Conservation (phyloP, 2,888 invertebrate genomes). For the Operophtera brumata region DNA sequence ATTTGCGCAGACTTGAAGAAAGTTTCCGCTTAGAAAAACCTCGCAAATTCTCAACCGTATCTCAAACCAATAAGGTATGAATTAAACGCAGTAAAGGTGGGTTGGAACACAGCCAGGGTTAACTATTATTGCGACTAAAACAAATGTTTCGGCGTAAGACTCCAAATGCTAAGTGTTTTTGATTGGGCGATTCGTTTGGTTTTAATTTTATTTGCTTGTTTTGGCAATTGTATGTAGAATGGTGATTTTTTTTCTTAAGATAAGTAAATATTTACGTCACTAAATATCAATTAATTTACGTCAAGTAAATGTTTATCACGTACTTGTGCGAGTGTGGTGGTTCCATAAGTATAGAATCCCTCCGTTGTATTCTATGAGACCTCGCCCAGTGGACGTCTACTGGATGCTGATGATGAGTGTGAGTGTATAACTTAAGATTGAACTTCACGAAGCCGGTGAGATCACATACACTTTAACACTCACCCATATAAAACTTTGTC, state of each 20-base stretch:
- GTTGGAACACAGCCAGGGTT: slow-evolving; percentile 33
- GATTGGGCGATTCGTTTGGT: slow-evolving; percentile 32
- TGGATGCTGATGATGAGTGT: too few species aligned
- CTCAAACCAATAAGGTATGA: slow-evolving; percentile 7
- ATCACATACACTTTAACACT: too few species aligned
- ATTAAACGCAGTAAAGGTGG: slow-evolving; percentile 24
- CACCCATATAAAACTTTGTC: not conserved
- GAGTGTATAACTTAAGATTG: too few species aligned
- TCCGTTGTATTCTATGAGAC: too few species aligned
- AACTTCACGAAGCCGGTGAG: too few species aligned
- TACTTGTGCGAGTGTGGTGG: too few species aligned
- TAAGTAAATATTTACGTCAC: too few species aligned
- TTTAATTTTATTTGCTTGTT: slow-evolving; percentile 19
- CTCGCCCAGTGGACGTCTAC: too few species aligned
- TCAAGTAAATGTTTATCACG: too few species aligned
- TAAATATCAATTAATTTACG: too few species aligned
- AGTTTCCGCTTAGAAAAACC: not conserved
- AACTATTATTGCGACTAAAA: slow-evolving; percentile 38
- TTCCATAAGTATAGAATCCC: too few species aligned
- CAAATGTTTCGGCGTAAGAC: slow-evolving; percentile 33
- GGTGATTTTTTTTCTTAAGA: not conserved
- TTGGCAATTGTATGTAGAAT: slow-evolving; percentile 15
- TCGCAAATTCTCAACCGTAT: slow-evolving; percentile 12
- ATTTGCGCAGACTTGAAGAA: not conserved
- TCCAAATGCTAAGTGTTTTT: slow-evolving; percentile 35